These are phyloP conservation scores for Drosophila subsilvestris DNA, from an alignment of 2,888 invertebrate species.

Conservation along the genomic window DNA sequence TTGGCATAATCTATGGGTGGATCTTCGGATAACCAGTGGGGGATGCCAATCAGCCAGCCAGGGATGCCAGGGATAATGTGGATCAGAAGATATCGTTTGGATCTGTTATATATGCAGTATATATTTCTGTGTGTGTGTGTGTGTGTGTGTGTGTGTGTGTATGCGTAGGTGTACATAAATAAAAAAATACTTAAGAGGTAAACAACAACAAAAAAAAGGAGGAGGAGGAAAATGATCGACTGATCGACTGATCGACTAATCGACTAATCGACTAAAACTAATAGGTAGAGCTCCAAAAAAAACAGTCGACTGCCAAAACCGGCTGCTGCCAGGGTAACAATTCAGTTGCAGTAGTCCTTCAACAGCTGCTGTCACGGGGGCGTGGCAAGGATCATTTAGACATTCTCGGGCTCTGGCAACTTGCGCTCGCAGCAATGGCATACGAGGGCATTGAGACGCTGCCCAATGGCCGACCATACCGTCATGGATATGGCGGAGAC, in stretches of 20 bases:
- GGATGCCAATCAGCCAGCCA: not conserved
- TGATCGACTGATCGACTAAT: slow-evolving; percentile 1
- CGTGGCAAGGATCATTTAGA: slow-evolving; percentile 62
- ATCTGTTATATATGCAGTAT: slow-evolving; percentile 19
- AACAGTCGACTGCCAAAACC: not conserved
- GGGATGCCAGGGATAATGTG: slow-evolving; percentile 6
- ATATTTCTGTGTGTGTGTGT: slow-evolving; percentile 19
- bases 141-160: slow-evolving; percentile 28
- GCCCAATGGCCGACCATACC: slow-evolving; percentile 83
- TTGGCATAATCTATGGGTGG: too few species aligned
- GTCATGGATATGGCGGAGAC: slow-evolving; percentile 83
- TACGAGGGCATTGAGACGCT: slow-evolving; percentile 82
- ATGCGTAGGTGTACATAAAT: slow-evolving; percentile 25
- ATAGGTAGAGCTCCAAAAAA: not conserved
- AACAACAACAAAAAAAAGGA: slow-evolving; percentile 19
- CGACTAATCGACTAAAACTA: slow-evolving; percentile 8
- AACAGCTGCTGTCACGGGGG: not conserved
- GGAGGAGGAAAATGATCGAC: slow-evolving; percentile 7
- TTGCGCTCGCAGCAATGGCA: slow-evolving; percentile 84
- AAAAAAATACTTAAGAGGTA: slow-evolving; percentile 24
- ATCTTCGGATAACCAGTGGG: too few species aligned
- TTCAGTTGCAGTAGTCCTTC: too few species aligned
- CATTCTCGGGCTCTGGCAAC: slow-evolving; percentile 84
- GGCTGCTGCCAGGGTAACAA: not conserved
- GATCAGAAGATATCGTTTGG: not conserved